These are phyloP conservation scores for Micrasema minimum DNA, from an alignment of 1,140 invertebrate species.

Conservation along the genomic window DNA sequence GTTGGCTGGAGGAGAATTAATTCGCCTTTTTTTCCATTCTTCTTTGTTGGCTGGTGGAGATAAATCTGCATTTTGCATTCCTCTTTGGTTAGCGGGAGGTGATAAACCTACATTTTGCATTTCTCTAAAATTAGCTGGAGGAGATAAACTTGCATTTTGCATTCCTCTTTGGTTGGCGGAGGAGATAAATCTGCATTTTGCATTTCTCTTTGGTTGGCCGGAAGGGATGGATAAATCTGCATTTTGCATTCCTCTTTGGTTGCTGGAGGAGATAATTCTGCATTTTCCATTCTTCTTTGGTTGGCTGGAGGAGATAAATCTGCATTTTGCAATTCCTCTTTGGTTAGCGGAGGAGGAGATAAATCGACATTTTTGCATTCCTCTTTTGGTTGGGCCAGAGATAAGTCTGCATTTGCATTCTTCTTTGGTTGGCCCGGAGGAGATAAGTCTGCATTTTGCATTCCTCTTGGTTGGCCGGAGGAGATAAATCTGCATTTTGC, in stretches of 20 bases:
- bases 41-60: background rate
- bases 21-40: background rate
- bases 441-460: background rate
- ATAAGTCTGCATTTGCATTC: background rate
- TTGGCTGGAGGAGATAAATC: conserved; percentile 2
- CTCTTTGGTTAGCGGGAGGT: conserved; percentile 11
- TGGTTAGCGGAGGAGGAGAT: background rate
- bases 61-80: background rate
- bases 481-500: background rate
- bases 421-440: background rate
- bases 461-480: background rate
- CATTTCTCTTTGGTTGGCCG: background rate
- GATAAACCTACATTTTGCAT: background rate
- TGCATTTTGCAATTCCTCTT: background rate
- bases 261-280: conserved; percentile 1
- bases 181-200: background rate
- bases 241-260: background rate
- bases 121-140: no score
- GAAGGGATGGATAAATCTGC: background rate
- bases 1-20: conserved; percentile 1
- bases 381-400: background rate
- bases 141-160: background rate
- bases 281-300: background rate
- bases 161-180: background rate
- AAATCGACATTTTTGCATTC: background rate